Percentiles rank a stretch among this genome's conserved stretches.
Evolutionary conservation across 64 coral and sea anemone species (phyloP).

Genomic region (Montipora sp.): DNA sequence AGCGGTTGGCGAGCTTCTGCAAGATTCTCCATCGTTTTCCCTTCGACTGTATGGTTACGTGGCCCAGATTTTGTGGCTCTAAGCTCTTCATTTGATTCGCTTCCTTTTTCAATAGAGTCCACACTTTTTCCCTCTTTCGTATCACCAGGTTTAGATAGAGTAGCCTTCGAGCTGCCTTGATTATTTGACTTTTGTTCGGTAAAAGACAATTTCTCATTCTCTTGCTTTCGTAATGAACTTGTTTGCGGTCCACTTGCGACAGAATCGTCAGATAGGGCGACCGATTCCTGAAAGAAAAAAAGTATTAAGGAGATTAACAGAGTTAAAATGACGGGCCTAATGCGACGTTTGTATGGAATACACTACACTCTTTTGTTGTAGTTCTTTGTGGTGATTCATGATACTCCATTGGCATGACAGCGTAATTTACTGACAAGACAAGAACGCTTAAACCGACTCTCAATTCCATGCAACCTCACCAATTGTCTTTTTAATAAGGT

Average conservation of each 20-base stretch:
- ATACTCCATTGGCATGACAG: too few species aligned
- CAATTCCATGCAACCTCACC: too few species aligned
- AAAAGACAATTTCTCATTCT: not conserved
- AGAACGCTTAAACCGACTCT: too few species aligned
- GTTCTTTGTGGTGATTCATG: too few species aligned
- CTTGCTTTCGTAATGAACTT: not conserved
- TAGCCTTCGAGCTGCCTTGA: not conserved
- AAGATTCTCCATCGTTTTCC: slow-evolving; percentile 8
- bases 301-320: not conserved
- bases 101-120: not conserved
- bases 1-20: slow-evolving; percentile 10
- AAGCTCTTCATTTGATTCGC: not conserved
- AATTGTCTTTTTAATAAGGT: too few species aligned
- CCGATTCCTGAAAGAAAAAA: not conserved
- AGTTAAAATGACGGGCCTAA: not conserved
- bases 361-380: not conserved
- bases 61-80: not conserved
- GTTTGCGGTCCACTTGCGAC: not conserved
- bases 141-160: not conserved
- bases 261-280: not conserved
- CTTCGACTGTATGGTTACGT: not conserved
- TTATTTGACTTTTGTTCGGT: not conserved
- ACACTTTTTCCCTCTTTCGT: not conserved
- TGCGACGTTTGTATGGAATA: not conserved
- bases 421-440: too few species aligned